Conservation (phyloP, 2,888 invertebrate species). For the Galerucella calmariensis region DNA sequence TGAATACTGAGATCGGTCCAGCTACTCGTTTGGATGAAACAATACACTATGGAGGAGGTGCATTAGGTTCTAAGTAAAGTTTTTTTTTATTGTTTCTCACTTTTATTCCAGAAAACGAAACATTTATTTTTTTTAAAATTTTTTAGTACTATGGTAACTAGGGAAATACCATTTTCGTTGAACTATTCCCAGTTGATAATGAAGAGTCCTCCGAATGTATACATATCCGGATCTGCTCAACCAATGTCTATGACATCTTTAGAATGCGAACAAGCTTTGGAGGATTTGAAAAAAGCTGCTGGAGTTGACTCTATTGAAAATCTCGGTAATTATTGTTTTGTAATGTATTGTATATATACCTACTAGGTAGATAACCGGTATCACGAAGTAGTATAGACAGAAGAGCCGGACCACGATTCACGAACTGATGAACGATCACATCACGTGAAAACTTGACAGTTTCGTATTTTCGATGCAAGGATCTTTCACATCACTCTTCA, state of each 20-base stretch:
- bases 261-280: constrained; percentile 50
- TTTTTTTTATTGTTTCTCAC: background rate
- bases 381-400: too few species aligned
- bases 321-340: constrained; percentile 34
- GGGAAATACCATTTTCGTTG: constrained; percentile 57
- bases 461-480: too few species aligned
- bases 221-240: constrained; percentile 19
- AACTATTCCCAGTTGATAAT: constrained; percentile 58
- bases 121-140: background rate
- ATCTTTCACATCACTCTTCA: too few species aligned
- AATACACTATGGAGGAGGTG: constrained; percentile 46
- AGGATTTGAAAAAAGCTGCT: constrained; percentile 51
- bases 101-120: background rate
- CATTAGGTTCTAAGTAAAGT: constrained; percentile 42
- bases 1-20: constrained; percentile 45
- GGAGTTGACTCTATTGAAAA: constrained; percentile 53
- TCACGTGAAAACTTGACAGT: too few species aligned
- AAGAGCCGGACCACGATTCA: too few species aligned
- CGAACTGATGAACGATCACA: too few species aligned
- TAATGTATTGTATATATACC: too few species aligned
- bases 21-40: constrained; percentile 45
- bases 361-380: too few species aligned
- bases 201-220: constrained; percentile 34
- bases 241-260: constrained; percentile 47
- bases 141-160: constrained; percentile 41